A percentile compares a stretch with the other conserved stretches of the same genome.
Evolutionary conservation across 1,140 invertebrate genomes (phyloP).

Genomic region (Bicyclus anynana): DNA sequence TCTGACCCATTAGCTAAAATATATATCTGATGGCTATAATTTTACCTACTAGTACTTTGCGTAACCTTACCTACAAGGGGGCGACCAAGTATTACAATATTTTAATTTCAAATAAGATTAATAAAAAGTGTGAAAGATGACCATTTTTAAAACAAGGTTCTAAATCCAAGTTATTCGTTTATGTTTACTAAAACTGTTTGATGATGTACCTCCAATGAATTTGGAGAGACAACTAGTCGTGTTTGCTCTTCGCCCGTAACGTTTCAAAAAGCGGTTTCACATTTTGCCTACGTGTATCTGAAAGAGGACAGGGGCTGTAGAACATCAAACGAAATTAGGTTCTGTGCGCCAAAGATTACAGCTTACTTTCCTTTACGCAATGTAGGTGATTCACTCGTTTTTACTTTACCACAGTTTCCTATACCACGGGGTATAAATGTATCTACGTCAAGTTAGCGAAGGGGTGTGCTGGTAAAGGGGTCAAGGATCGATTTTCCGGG

Average conservation of each 20-base stretch:
- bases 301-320: background rate
- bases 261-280: conserved; percentile 7
- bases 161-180: background rate
- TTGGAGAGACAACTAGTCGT: conserved; percentile 5
- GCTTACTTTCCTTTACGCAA: conserved; percentile 6
- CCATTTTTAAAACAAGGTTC: background rate
- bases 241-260: conserved; percentile 5
- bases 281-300: background rate
- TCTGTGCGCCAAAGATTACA: conserved; percentile 12
- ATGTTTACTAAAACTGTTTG: background rate
- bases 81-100: too few relatives aligned
- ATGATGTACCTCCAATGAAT: background rate
- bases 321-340: background rate
- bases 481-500: conserved; percentile 54
- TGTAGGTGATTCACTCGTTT: conserved; percentile 3
- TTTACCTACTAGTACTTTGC: too few relatives aligned
- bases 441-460: conserved; percentile 18
- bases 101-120: too few relatives aligned
- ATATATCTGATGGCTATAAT: too few relatives aligned
- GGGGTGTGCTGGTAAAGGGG: conserved; percentile 43
- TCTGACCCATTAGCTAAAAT: too few relatives aligned
- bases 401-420: conserved; percentile 5
- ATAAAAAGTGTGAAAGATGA: too few relatives aligned
- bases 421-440: conserved; percentile 22
- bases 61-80: too few relatives aligned